Conservation (phyloP, 2,113 vertebrate genomes). For the Melanocharis versteri region DNA sequence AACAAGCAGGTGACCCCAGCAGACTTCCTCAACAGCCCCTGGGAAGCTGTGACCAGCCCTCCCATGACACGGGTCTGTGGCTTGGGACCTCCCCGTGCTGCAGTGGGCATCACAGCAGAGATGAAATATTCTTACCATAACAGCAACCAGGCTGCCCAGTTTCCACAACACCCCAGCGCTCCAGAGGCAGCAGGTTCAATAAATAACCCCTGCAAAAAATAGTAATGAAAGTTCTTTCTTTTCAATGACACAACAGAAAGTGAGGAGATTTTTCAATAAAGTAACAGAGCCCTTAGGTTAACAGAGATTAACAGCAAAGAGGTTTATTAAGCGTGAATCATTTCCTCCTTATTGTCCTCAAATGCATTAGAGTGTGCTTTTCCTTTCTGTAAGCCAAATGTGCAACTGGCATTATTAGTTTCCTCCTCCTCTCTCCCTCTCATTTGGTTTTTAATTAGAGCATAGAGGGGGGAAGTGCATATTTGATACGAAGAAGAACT, state of each 20-base stretch:
- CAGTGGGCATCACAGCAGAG: rapidly evolving
- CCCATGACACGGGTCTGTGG: rapidly evolving
- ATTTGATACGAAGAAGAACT: neutral
- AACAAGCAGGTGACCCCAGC: neutral
- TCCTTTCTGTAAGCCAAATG: constrained; percentile 35
- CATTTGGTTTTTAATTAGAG: constrained; percentile 52
- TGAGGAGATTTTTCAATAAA: neutral
- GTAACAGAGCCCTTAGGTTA: constrained; percentile 33
- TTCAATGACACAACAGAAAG: neutral
- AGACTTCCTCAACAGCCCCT: neutral
- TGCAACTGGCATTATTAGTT: constrained; percentile 49
- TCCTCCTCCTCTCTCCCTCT: constrained; percentile 21
- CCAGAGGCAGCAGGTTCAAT: neutral
- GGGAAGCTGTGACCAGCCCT: neutral
- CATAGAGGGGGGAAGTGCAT: neutral
- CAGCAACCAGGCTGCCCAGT: neutral
- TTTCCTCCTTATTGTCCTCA: constrained; percentile 54
- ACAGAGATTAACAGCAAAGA: constrained; percentile 42
- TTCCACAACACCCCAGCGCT: neutral
- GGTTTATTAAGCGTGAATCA: constrained; percentile 60
- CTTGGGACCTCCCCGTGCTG: neutral
- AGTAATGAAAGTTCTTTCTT: neutral
- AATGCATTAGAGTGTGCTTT: constrained; percentile 14
- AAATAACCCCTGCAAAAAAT: neutral
- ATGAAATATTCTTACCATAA: neutral